Evolutionary conservation across 37 sponge, comb jelly and placozoan genomes (phyloP).

Genomic region (Halisarca cf. caerulea): DNA sequence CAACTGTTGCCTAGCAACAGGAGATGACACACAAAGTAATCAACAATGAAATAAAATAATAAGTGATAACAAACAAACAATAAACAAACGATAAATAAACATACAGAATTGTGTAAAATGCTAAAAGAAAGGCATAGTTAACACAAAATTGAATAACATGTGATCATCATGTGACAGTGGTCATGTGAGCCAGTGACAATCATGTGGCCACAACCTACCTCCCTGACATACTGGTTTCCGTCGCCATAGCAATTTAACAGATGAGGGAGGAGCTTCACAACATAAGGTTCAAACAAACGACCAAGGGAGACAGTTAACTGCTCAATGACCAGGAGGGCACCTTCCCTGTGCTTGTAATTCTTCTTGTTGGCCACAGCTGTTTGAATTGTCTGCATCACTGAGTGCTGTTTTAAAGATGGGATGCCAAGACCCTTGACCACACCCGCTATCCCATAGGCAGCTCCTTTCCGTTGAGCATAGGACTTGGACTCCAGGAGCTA

Average conservation of each 20-base stretch:
- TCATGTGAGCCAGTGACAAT: background rate
- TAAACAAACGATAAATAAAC: too few relatives aligned
- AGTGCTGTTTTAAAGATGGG: constrained; percentile 83
- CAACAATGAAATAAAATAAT: too few relatives aligned
- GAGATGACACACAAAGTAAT: too few relatives aligned
- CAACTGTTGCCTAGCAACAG: constrained; percentile 71
- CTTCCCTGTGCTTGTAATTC: constrained; percentile 90
- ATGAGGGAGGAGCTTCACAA: constrained; percentile 91
- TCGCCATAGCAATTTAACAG: constrained; percentile 96
- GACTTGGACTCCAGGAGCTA: constrained; percentile 83
- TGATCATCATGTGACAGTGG: too few relatives aligned
- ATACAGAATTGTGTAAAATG: too few relatives aligned
- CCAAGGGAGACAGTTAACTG: constrained; percentile 89
- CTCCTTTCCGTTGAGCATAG: constrained; percentile 90
- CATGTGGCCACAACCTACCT: constrained; percentile 33
- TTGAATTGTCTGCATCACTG: constrained; percentile 78
- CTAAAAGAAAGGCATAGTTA: too few relatives aligned
- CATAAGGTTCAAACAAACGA: constrained; percentile 96
- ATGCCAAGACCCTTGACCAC: constrained; percentile 98
- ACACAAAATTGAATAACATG: too few relatives aligned
- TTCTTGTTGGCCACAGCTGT: constrained; percentile 95
- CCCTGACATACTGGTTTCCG: constrained; percentile 95
- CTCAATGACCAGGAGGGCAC: constrained; percentile 95
- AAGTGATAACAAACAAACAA: too few relatives aligned
- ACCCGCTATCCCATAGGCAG: constrained; percentile 98